These are phyloP conservation scores for Charadrius vociferus DNA, from an alignment of 2,113 vertebrate species.

Conservation along the genomic window DNA sequence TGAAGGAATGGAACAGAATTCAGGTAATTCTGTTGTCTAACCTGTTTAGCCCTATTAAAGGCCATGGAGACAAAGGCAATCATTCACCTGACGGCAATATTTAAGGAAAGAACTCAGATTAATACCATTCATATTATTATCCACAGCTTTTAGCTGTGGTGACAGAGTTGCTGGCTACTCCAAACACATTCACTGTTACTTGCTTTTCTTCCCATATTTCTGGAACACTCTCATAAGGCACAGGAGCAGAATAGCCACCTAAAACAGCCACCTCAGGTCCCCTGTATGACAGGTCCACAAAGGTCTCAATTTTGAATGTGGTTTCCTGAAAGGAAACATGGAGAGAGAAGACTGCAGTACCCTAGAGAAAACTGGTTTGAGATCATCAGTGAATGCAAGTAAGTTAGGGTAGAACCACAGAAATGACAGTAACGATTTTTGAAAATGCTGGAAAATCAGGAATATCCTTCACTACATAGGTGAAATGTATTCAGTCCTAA, in stretches of 20 bases:
- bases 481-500: not conserved
- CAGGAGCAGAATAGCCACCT: not conserved
- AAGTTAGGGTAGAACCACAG: not conserved
- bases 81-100: not conserved
- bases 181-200: not conserved
- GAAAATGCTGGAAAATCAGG: not conserved
- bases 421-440: not conserved
- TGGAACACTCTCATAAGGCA: not conserved
- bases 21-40: not conserved
- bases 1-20: not conserved
- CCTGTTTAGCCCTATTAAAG: not conserved
- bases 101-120: not conserved
- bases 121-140: not conserved
- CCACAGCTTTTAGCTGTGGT: not conserved
- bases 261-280: not conserved
- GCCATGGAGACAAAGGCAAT: not conserved
- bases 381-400: not conserved
- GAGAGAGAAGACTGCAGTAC: not conserved
- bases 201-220: not conserved
- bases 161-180: not conserved
- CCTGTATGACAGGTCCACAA: not conserved
- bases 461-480: not conserved
- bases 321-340: not conserved
- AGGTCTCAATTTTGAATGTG: not conserved
- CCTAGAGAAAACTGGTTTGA: not conserved